Evolutionary conservation across 2,113 vertebrate species (phyloP), one percentile per base, ranked within the genome.

Genomic region (Callipepla californica): DNA sequence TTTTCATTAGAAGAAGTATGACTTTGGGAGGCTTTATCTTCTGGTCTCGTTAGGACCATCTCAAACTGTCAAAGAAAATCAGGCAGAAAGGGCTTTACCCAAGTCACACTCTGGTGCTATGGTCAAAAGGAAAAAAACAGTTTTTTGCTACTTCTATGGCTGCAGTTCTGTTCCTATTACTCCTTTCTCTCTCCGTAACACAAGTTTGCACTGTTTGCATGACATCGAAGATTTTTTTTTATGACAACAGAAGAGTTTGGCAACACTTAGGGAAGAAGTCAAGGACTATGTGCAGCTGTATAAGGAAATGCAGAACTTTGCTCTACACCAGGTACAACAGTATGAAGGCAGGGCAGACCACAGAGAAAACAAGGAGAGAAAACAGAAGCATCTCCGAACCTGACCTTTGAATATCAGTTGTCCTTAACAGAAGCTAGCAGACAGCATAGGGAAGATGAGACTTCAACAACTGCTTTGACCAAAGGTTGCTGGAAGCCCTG

Each of bases 31-130:
- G 59, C 25, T 72, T 20, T 42, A 28, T 1, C 47, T 48, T 22
- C 68, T 34, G 40, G 38, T 57, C 63, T 8, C 58, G 18, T 65
- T 2, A 1, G 0, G 4, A 7, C 30, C 32, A 1, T 1, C 57
- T 26, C 22, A 36, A 70, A 11, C 45, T 63, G n/a, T 0, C 28
- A 34, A 42, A 23, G 12, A 50, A 78, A 72, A 50, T 22, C 40
- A 21, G 50, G 19, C 28, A 85, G 30, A 13, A 65, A 19, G 38
- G 55, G 19, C 42, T 62, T 45, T 45, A 21, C 65, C 57, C 53
- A 38, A 73, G n/a, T 9, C 7, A 6, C 6, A 45, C 28, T 51
- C 28, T 30, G 7, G 45, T 32, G 36, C 58, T 85, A 12, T 51
- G 55, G 63, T 63, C 34, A 18, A 14, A 34, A 45, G 42, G 59